Evolutionary conservation across 1,140 invertebrate genomes (phyloP).

Genomic region (Hyles euphorbiae): DNA sequence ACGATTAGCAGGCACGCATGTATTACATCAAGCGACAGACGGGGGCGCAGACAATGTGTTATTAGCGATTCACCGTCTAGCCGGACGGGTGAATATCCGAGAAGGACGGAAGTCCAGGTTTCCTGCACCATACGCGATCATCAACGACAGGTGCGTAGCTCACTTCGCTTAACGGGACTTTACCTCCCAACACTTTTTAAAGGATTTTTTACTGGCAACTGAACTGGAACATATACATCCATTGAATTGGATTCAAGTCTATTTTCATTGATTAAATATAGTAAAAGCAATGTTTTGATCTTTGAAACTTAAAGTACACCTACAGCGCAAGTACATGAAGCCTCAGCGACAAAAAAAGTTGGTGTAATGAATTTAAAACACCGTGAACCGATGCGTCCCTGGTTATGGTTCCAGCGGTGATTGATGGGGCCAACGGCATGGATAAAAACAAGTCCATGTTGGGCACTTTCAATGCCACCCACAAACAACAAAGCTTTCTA

Average conservation of each 20-base stretch:
- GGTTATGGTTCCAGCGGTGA: conserved; percentile 9
- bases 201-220: no score
- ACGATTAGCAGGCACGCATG: conserved; percentile 43
- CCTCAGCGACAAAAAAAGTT: no score
- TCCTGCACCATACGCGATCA: conserved; percentile 46
- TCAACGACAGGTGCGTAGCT: conserved; percentile 14
- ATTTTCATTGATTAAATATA: no score
- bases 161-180: conserved; percentile 7
- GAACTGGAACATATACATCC: no score
- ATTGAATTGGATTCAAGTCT: no score
- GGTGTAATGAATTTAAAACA: no score
- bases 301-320: no score
- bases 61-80: conserved; percentile 61
- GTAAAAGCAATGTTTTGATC: no score
- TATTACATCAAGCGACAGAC: conserved; percentile 51
- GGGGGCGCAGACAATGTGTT: conserved; percentile 38
- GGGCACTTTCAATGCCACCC: conserved; percentile 41
- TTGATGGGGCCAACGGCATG: conserved; percentile 45
- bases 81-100: conserved; percentile 46
- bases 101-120: conserved; percentile 60
- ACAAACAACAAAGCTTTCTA: conserved; percentile 6
- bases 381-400: conserved; percentile 1
- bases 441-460: conserved; percentile 52
- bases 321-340: no score
- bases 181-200: no score